These are phyloP conservation scores for Micromussa lordhowensis DNA, from an alignment of 92 coral and sea anemone species.

Conservation along the genomic window DNA sequence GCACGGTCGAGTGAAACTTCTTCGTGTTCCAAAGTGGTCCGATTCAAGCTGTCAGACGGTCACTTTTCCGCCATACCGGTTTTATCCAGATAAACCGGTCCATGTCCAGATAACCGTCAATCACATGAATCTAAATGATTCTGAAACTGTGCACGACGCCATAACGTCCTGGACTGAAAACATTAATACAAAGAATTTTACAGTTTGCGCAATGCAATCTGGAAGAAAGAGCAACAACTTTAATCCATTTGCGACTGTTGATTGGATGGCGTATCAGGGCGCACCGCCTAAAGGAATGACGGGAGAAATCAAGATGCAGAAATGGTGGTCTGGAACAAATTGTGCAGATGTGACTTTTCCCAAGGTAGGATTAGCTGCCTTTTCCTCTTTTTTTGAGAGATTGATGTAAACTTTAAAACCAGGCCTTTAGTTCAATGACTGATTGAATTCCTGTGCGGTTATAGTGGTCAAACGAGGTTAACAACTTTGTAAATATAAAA, in stretches of 20 bases:
- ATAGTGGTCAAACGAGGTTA: too few relatives aligned
- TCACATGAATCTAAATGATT: slow-evolving; percentile 55
- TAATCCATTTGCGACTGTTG: neutral
- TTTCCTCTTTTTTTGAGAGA: neutral
- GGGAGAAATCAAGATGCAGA: neutral
- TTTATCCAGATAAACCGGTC: slow-evolving; percentile 43
- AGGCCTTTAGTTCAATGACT: too few relatives aligned
- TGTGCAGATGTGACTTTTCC: neutral
- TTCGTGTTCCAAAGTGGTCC: slow-evolving; percentile 7
- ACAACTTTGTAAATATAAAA: too few relatives aligned
- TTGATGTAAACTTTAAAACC: too few relatives aligned
- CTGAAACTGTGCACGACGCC: slow-evolving; percentile 63
- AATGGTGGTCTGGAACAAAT: slow-evolving; percentile 8
- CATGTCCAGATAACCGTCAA: slow-evolving; percentile 72
- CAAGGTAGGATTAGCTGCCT: neutral
- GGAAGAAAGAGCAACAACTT: slow-evolving; percentile 32
- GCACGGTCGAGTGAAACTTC: neutral
- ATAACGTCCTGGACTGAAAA: slow-evolving; percentile 62
- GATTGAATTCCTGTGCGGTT: neutral
- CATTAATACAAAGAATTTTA: slow-evolving; percentile 44
- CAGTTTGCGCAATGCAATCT: slow-evolving; percentile 55
- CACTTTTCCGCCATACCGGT: neutral
- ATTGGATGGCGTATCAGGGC: neutral
- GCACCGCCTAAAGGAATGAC: slow-evolving; percentile 7
- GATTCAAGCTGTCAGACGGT: slow-evolving; percentile 8